These are phyloP conservation scores for Thecophora atra DNA, from an alignment of 2,888 invertebrate genomes.

Conservation along the genomic window DNA sequence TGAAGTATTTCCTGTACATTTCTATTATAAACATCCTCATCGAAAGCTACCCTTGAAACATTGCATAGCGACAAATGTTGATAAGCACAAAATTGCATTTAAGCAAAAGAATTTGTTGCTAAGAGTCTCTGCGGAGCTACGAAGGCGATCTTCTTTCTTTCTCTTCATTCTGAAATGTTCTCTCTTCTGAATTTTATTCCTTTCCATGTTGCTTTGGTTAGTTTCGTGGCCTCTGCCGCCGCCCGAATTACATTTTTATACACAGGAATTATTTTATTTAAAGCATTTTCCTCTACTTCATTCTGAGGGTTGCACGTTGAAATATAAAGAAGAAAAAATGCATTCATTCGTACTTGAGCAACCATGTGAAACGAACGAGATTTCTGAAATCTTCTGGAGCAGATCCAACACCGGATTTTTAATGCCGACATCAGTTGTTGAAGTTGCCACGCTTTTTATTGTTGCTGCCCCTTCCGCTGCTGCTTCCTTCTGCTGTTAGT, in stretches of 20 bases:
- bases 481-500: slow-evolving; percentile 1
- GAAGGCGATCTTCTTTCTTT: not conserved
- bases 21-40: no score
- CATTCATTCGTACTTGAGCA: slow-evolving; percentile 57
- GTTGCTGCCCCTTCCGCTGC: not conserved
- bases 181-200: not conserved
- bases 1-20: no score
- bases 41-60: no score
- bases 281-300: not conserved
- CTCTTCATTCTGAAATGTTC: not conserved
- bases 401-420: slow-evolving; percentile 58
- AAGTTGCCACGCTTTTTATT: not conserved
- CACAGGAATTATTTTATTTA: slow-evolving; percentile 9
- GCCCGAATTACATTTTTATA: not conserved
- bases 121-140: no score
- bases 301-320: not conserved
- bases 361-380: slow-evolving; percentile 65
- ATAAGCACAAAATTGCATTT: no score
- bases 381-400: slow-evolving; percentile 66
- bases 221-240: not conserved
- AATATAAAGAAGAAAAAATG: not conserved
- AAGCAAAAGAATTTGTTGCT: no score
- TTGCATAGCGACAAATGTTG: no score
- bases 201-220: not conserved
- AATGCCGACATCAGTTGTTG: slow-evolving; percentile 45